A percentile compares a stretch with the other conserved stretches of the same genome.
Evolutionary conservation across 2,113 vertebrate genomes (phyloP).

Genomic region (Callipepla squamata): DNA sequence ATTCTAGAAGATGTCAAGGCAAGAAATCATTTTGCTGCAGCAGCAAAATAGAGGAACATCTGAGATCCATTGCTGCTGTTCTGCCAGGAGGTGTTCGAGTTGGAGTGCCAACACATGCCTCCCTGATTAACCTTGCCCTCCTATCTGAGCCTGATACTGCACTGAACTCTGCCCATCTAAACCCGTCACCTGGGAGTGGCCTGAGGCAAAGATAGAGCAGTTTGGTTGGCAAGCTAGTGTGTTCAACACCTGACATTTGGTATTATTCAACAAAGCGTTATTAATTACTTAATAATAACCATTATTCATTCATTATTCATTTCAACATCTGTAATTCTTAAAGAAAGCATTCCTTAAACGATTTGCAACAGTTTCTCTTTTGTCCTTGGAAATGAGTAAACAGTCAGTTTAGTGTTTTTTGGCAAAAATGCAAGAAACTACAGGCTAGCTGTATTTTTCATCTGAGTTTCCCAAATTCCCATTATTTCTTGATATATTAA

Average conservation of each 20-base stretch:
- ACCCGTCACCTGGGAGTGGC: background rate
- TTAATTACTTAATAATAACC: background rate
- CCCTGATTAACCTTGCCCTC: background rate
- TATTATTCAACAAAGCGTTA: background rate
- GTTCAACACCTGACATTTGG: background rate
- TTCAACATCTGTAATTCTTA: background rate
- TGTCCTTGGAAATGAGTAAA: background rate
- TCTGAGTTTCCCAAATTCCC: background rate
- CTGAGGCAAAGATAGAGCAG: background rate
- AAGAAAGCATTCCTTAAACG: background rate
- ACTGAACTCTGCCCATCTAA: background rate
- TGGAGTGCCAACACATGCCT: background rate
- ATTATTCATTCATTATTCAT: background rate
- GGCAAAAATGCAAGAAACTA: background rate
- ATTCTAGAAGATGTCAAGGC: background rate
- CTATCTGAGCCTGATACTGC: background rate
- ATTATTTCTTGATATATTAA: slow-evolving; percentile 11
- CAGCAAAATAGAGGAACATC: background rate
- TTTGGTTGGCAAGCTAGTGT: background rate
- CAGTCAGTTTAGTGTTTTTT: background rate
- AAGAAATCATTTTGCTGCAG: background rate
- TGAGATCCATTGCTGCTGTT: background rate
- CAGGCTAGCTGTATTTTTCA: background rate
- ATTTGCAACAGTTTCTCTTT: background rate
- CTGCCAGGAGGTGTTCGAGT: background rate